Percentiles rank a stretch among this genome's conserved stretches.
These are phyloP conservation scores for Aphelocoma californica DNA, from an alignment of 2,797 vertebrate genomes.

Conservation along the genomic window DNA sequence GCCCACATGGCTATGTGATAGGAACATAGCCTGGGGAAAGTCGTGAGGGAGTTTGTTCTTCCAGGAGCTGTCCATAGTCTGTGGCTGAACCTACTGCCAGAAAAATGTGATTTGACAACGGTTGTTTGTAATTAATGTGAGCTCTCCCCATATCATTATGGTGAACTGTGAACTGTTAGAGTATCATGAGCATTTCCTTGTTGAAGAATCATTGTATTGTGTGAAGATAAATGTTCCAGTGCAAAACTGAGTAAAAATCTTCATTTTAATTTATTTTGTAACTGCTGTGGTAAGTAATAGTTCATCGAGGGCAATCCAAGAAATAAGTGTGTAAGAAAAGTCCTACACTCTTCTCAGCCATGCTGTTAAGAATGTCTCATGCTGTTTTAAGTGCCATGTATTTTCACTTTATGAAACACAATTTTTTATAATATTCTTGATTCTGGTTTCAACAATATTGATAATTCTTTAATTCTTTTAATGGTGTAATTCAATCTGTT, in stretches of 20 bases:
- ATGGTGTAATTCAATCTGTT: neutral
- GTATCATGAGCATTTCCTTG: neutral
- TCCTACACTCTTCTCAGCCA: neutral
- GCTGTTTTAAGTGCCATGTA: neutral
- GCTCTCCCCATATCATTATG: neutral
- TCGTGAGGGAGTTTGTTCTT: neutral
- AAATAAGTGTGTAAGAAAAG: neutral
- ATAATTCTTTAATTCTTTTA: neutral
- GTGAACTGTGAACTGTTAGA: neutral
- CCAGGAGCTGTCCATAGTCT: constrained; percentile 18
- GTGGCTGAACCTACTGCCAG: neutral
- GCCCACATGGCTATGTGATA: accelerated
- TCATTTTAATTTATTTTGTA: neutral
- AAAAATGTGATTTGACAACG: neutral
- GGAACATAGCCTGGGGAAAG: neutral
- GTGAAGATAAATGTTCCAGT: neutral
- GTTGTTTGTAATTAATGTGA: neutral
- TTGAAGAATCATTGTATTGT: neutral
- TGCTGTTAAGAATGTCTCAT: neutral
- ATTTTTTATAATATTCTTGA: neutral
- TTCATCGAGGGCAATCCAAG: neutral
- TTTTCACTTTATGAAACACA: neutral
- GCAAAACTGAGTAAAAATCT: neutral
- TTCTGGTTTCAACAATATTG: neutral
- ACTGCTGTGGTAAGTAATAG: neutral